A percentile compares a stretch with the other conserved stretches of the same genome.
Conservation (phyloP, 2,888 invertebrate species). For the Amitus sp. region DNA sequence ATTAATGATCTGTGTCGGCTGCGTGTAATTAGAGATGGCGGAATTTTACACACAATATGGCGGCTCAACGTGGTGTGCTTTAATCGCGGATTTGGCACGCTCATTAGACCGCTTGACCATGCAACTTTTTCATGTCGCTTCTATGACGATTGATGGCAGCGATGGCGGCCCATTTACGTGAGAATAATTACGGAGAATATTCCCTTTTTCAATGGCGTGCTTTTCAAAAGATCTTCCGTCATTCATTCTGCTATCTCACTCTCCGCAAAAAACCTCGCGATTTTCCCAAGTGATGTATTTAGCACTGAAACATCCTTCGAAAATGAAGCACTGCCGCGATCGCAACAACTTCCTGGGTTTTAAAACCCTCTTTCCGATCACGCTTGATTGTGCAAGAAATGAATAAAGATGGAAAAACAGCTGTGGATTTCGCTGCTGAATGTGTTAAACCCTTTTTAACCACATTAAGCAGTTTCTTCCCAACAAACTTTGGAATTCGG, state of each 20-base stretch:
- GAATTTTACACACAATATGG: conserved; percentile 43
- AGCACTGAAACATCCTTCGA: no score
- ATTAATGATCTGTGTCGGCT: conserved; percentile 28
- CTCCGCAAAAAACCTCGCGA: neutral
- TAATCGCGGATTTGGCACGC: conserved; percentile 48
- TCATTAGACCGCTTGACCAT: conserved; percentile 50
- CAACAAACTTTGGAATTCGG: no score
- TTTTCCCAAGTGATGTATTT: no score
- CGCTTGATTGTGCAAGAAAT: no score
- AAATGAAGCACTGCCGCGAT: no score
- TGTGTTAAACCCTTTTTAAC: no score
- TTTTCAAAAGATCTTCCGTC: neutral
- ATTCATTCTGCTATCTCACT: neutral
- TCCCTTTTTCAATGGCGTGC: neutral
- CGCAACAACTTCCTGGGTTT: no score
- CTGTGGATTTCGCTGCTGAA: no score
- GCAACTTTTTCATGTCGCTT: conserved; percentile 41
- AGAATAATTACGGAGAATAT: neutral
- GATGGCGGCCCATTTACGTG: conserved; percentile 15
- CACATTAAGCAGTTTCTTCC: no score
- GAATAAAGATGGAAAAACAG: no score
- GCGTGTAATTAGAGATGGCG: conserved; percentile 29
- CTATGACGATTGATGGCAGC: conserved; percentile 43
- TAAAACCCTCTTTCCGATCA: no score
- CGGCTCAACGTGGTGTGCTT: conserved; percentile 34